Percentiles rank a stretch among this genome's conserved stretches.
Evolutionary conservation across 2,797 vertebrate genomes (phyloP).

Genomic region (Pelobates cultripes): DNA sequence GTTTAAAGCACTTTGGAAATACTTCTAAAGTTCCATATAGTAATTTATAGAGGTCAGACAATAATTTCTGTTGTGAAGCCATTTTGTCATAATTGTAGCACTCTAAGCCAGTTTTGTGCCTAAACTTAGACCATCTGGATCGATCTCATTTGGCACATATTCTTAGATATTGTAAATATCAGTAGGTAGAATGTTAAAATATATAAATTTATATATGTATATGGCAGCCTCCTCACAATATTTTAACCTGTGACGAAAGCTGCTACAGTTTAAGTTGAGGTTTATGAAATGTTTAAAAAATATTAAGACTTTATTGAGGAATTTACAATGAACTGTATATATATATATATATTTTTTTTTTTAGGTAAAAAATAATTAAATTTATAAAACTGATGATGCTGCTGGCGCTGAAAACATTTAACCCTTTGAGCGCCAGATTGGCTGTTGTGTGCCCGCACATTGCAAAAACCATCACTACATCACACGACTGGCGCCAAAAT

Average conservation of each 20-base stretch:
- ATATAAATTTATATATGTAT: constrained; percentile 61
- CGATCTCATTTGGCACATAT: constrained; percentile 52
- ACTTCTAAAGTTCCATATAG: not conserved
- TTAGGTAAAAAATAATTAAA: constrained; percentile 59
- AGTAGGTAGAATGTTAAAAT: constrained; percentile 68
- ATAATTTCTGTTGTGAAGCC: constrained; percentile 35
- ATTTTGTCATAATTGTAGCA: constrained; percentile 41
- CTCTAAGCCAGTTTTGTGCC: constrained; percentile 56
- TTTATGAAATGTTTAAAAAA: constrained; percentile 30
- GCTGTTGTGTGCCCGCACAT: not conserved
- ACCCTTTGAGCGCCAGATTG: constrained; percentile 38
- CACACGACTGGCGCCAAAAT: not conserved
- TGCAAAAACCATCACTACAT: too few relatives aligned
- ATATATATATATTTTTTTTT: constrained; percentile 58
- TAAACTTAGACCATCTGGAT: constrained; percentile 44
- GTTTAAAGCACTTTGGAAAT: not conserved
- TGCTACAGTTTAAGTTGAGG: constrained; percentile 63
- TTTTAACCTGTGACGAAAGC: constrained; percentile 80
- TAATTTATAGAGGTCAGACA: constrained; percentile 9
- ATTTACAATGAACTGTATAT: constrained; percentile 61
- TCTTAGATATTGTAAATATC: constrained; percentile 66
- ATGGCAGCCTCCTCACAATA: constrained; percentile 77
- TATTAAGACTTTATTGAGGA: constrained; percentile 59
- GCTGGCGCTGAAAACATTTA: constrained; percentile 70
- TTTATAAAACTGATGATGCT: constrained; percentile 63